Evolutionary conservation across 2,797 vertebrate genomes (phyloP), one percentile per base, ranked within the genome.

Genomic region (Hemitrygon akajei): DNA sequence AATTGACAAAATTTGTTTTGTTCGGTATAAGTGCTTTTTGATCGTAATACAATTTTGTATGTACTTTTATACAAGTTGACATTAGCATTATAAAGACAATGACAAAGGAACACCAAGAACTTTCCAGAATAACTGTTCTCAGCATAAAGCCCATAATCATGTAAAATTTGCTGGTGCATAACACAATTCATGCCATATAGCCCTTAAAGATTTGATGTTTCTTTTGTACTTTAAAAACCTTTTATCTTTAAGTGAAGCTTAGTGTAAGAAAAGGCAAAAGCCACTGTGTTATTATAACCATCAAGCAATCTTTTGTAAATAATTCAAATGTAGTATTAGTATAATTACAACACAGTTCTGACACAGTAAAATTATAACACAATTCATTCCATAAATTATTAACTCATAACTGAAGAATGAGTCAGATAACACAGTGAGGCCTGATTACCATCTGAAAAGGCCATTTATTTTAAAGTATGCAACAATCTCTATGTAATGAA

Each of bases 261-360:
- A 37, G n/a, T 37, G 89, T 47, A 81, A 75, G 87, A 75, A 66
- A 69, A 82, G 77, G 47, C 92, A 94, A 94, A 93, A 84, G n/a
- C 76, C 81, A 94, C 71, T 94, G 95, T 95, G 95, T 95, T 25
- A 95, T 95, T 95, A 95, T 96, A 97, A 96, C 96, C 96, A 94
- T 94, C 91, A 94, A 95, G 94, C 95, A 96, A 93, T 96, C 96
- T 96, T 97, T 95, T 97, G 96, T 97, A 97, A 97, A 97, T 97
- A 97, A 97, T 97, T 97, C 97, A 97, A 97, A 97, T 97, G 96
- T 96, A 97, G 96, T 96, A 97, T 97, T 97, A 97, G 97, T 97
- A 96, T 97, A 97, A 97, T 97, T 97, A 97, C 97, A 97, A 97
- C 96, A 96, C 96, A 96, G 96, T 97, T 97, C 96, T 97, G 97